These are phyloP conservation scores for Amphipoea oculea DNA, from an alignment of 2,888 invertebrate species.

Conservation along the genomic window DNA sequence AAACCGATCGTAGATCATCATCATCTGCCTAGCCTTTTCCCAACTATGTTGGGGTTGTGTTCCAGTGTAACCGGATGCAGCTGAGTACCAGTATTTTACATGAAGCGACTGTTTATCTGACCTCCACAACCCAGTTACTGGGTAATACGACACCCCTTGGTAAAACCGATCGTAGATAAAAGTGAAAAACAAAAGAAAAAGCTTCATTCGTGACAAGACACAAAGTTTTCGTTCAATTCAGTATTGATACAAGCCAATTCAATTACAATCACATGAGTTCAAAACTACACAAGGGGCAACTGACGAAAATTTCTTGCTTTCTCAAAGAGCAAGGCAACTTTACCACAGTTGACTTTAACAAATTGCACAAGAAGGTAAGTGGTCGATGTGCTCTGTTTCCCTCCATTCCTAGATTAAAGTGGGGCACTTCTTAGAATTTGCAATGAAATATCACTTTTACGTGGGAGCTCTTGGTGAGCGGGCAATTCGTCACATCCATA, in stretches of 20 bases:
- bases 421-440: slow-evolving; percentile 34
- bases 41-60: no score
- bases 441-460: slow-evolving; percentile 33
- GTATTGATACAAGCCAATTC: not conserved
- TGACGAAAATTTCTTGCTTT: slow-evolving; percentile 12
- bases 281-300: not conserved
- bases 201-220: not conserved
- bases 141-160: no score
- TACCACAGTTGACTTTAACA: slow-evolving; percentile 42
- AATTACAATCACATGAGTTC: not conserved
- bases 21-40: no score
- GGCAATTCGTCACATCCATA: slow-evolving; percentile 14
- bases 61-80: no score
- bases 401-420: slow-evolving; percentile 53
- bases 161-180: not conserved
- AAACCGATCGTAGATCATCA: not conserved
- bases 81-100: no score
- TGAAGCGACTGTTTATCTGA: no score
- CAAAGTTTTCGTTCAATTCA: not conserved
- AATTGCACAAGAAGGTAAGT: slow-evolving; percentile 44
- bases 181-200: not conserved
- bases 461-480: slow-evolving; percentile 6
- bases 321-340: slow-evolving; percentile 14
- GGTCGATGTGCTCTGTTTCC: slow-evolving; percentile 29
- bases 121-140: no score